Evolutionary conservation across 2,113 vertebrate genomes (phyloP).

Genomic region (Choloepus hoffmanni): DNA sequence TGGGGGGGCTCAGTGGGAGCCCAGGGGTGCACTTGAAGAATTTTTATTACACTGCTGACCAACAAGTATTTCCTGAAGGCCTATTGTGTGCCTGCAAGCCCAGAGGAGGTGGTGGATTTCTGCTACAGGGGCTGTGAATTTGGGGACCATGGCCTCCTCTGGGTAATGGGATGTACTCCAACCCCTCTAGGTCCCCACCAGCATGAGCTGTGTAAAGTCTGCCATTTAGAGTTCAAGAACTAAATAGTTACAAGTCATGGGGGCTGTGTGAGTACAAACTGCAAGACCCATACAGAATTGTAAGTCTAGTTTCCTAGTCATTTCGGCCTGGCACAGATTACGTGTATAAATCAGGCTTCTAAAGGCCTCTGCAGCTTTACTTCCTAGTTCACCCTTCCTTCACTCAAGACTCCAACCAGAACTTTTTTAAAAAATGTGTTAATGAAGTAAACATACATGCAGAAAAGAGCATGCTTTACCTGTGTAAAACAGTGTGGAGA

Average conservation of each 20-base stretch:
- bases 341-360: slow-evolving; percentile 29
- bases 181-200: neutral
- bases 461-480: neutral
- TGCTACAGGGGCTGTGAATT: neutral
- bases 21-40: neutral
- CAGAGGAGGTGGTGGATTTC: neutral
- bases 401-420: neutral
- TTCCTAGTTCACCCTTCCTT: neutral
- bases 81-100: neutral
- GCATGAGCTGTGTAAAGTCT: slow-evolving; percentile 13
- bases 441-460: neutral
- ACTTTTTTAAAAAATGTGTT: neutral
- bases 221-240: slow-evolving; percentile 47
- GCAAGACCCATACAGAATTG: neutral
- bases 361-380: neutral
- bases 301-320: neutral
- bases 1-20: neutral
- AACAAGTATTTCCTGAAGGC: neutral
- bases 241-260: slow-evolving; percentile 62
- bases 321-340: slow-evolving; percentile 30
- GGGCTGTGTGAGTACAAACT: neutral
- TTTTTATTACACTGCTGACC: neutral
- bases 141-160: neutral
- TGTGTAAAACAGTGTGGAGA: neutral
- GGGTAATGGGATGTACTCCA: neutral